These are phyloP conservation scores for Chondrilla cf. caribensis DNA, from an alignment of 37 sponge, comb jelly and placozoan species.

Conservation along the genomic window DNA sequence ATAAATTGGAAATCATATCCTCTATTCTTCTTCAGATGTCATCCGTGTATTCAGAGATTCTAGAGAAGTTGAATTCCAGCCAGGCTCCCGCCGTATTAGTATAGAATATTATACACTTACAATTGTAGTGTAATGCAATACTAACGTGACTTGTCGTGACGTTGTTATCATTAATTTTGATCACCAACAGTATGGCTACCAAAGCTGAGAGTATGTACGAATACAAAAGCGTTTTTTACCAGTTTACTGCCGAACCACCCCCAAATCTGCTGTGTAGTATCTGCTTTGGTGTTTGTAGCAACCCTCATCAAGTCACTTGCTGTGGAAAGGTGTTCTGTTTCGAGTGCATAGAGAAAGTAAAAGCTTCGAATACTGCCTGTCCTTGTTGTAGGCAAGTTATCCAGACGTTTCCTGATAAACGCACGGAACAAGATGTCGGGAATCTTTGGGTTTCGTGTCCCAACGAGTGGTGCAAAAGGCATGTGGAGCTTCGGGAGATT, in stretches of 20 bases:
- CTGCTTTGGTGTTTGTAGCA: background rate
- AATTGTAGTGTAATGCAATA: no score
- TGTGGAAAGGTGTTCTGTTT: constrained; percentile 8
- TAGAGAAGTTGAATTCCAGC: constrained; percentile 43
- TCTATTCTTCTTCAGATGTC: constrained; percentile 53
- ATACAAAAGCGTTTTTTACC: no score
- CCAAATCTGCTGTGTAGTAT: background rate
- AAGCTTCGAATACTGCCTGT: background rate
- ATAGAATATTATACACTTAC: no score
- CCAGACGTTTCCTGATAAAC: constrained; percentile 1
- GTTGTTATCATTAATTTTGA: no score
- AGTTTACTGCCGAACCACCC: background rate
- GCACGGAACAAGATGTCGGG: constrained; percentile 1
- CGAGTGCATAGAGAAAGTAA: background rate
- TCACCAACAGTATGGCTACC: no score
- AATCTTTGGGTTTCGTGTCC: background rate
- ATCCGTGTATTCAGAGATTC: constrained; percentile 56
- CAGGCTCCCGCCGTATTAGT: background rate
- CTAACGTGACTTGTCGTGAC: no score
- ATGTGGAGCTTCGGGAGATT: background rate
- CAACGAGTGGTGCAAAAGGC: background rate
- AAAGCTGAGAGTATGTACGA: no score
- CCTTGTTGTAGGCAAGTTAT: background rate
- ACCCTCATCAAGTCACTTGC: background rate
- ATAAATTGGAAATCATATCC: no score